Evolutionary conservation across 2,888 invertebrate species (phyloP).

Genomic region (Amphipyra berbera): DNA sequence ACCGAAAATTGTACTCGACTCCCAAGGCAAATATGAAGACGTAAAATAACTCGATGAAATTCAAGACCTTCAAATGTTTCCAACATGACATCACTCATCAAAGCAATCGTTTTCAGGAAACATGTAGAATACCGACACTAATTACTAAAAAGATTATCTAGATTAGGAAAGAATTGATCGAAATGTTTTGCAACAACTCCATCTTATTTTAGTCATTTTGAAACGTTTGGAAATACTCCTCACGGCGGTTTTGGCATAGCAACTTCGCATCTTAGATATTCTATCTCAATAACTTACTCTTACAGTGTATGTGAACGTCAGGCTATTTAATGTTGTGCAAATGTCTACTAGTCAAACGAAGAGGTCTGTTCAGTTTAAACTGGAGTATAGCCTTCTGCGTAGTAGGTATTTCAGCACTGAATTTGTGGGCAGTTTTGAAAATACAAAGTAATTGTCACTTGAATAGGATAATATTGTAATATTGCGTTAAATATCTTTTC

Average conservation of each 20-base stretch:
- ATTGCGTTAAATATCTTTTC: too few relatives aligned
- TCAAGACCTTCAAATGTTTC: conserved; percentile 13
- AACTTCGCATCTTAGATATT: conserved; percentile 28
- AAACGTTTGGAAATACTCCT: conserved; percentile 22
- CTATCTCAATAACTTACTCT: conserved; percentile 26
- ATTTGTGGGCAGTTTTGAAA: conserved; percentile 17
- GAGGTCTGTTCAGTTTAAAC: conserved; percentile 36
- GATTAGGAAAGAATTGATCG: conserved; percentile 13
- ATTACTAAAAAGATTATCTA: conserved; percentile 19
- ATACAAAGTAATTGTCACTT: background rate
- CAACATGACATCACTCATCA: conserved; percentile 20
- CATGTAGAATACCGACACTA: background rate
- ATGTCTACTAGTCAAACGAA: conserved; percentile 25
- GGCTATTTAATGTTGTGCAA: conserved; percentile 44
- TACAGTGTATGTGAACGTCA: conserved; percentile 18
- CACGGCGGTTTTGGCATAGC: conserved; percentile 15
- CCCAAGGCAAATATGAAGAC: background rate
- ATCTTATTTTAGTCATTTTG: conserved; percentile 24
- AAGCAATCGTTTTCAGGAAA: conserved; percentile 25
- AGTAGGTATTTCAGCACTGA: conserved; percentile 16
- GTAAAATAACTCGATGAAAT: conserved; percentile 1
- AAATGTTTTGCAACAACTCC: conserved; percentile 23
- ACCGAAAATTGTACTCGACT: background rate
- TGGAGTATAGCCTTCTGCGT: conserved; percentile 29
- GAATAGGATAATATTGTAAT: too few relatives aligned